Evolutionary conservation across 1,140 invertebrate genomes (phyloP).

Genomic region (Lasaia peninsularis): DNA sequence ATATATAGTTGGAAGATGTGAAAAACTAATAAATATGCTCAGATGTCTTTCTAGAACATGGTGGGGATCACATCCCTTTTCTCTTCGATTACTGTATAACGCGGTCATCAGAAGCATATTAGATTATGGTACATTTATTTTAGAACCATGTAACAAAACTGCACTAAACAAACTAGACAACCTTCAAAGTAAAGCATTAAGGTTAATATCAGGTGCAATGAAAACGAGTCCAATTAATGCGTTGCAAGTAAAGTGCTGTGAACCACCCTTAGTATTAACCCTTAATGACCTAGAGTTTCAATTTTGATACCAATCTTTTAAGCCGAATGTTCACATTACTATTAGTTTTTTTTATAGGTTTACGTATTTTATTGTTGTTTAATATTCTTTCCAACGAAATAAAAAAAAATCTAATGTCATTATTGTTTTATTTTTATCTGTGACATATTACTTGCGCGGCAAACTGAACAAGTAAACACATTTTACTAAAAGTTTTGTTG

Average conservation of each 20-base stretch:
- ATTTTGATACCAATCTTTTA: conserved; percentile 40
- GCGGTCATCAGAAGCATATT: background rate
- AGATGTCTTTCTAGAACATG: background rate
- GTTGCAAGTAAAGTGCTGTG: background rate
- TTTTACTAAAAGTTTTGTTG: conserved; percentile 44
- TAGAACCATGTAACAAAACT: background rate
- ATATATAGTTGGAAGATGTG: background rate
- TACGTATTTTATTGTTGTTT: conserved; percentile 40
- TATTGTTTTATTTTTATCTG: conserved; percentile 38
- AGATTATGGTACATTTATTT: background rate
- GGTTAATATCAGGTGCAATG: background rate
- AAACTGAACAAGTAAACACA: conserved; percentile 41
- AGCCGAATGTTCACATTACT: conserved; percentile 35
- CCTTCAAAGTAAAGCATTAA: background rate
- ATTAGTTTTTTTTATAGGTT: conserved; percentile 40
- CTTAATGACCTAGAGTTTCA: conserved; percentile 37
- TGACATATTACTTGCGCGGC: conserved; percentile 42
- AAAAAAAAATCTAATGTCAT: conserved; percentile 42
- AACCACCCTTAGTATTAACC: conserved; percentile 28
- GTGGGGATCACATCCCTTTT: background rate
- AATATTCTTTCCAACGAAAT: conserved; percentile 39
- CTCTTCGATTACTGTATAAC: background rate
- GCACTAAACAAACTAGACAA: background rate
- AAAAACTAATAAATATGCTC: background rate
- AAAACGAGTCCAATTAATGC: background rate